Evolutionary conservation across 2,797 vertebrate species (phyloP), one percentile per base, ranked within the genome.

Genomic region (Apogon talboti): DNA sequence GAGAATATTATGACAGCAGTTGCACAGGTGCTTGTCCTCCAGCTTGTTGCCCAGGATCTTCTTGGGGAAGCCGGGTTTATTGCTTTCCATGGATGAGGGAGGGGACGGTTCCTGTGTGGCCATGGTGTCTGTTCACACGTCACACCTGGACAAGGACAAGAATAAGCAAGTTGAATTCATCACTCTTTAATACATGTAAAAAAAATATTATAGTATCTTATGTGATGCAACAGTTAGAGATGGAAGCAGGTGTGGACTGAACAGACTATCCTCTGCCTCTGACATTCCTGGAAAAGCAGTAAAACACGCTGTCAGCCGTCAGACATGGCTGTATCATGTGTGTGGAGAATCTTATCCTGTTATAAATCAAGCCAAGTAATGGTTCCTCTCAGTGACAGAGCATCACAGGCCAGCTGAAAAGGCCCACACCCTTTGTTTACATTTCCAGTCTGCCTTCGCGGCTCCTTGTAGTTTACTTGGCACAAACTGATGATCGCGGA

Each of bases 1-100:
- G 15, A 98, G 78, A 1, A 98, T 95, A 37, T 97, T 96, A 83
- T 90, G 92, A 62, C 97, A 98, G 53, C 94, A 95, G 0, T 96
- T 96, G 71, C 97, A 98, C 78, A 98, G 92, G 78, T 98, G 97
- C 55, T 98, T 98, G 79, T 95, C 95, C 90, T 98, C 96, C 50
- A 96, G 87, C 73, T 95, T 95, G 35, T 96, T 94, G 58, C 95
- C 95, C 82, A 98, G 90, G 68, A 98, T 95, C 78, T 94, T 95
- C 90, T 93, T 96, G 15, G 95, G 94, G 89, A 96, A 98, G 28
- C 97, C 97, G 0, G 95, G 95, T 76, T 95, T 96, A 74, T 94
- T 95, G 66, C 93, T 88, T 57, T 96, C 96, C 81, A 96, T 89
- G 71, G 96, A 96, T 60, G 94, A 88, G 0, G 96, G 96, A 0